Evolutionary conservation across 2,888 invertebrate genomes (phyloP).

Genomic region (Cheilosia vernalis): DNA sequence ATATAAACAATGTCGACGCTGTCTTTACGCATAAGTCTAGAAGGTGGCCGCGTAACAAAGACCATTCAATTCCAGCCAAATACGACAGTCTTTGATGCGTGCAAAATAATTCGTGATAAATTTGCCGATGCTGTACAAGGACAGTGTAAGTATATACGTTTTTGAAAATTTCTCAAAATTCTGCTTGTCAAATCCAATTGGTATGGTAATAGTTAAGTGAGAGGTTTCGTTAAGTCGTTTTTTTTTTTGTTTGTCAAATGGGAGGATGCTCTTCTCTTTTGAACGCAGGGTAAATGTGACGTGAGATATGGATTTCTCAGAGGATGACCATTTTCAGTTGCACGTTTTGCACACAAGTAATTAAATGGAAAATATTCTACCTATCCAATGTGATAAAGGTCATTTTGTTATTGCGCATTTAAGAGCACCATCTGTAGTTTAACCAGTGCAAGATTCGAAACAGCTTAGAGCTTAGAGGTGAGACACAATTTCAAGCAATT

Average conservation of each 20-base stretch:
- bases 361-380: too few relatives aligned
- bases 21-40: conserved; percentile 93
- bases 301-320: background rate
- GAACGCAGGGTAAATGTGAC: background rate
- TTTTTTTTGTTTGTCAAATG: background rate
- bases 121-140: conserved; percentile 94
- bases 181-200: conserved; percentile 12
- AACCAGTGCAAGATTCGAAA: too few relatives aligned
- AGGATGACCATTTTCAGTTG: background rate
- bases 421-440: too few relatives aligned
- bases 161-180: background rate
- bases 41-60: conserved; percentile 95
- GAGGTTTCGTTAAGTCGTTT: conserved; percentile 6
- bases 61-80: conserved; percentile 99
- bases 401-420: too few relatives aligned
- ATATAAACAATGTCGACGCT: conserved; percentile 84
- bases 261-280: background rate
- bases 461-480: too few relatives aligned
- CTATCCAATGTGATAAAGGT: too few relatives aligned
- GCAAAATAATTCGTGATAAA: conserved; percentile 97
- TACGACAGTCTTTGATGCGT: conserved; percentile 97
- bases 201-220: background rate
- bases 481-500: too few relatives aligned
- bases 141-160: conserved; percentile 89
- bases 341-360: too few relatives aligned